Evolutionary conservation across 1,140 invertebrate genomes (phyloP), one percentile per base, ranked within the genome.

Genomic region (Sinella curviseta): DNA sequence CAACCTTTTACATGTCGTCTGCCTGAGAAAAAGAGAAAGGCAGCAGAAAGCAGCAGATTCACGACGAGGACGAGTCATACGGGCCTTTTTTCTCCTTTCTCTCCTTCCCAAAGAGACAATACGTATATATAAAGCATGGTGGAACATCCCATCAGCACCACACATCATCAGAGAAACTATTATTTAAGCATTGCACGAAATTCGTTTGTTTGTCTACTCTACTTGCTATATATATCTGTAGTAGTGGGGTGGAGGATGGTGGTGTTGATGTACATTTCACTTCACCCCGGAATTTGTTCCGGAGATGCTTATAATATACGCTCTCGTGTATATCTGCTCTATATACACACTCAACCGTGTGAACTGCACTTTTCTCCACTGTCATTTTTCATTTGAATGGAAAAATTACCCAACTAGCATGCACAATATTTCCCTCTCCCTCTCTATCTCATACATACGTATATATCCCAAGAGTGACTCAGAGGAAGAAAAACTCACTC

Each of bases 1-100:
- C 81, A 80, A 80, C 81, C 81, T 80, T 82, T 82, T 77, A 39
- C 81, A 76, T 82, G 81, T 82, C 34, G 34, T 24, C n/a, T 67
- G 60, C n/a, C 24, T 74, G 70, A 12, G 4, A 67, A 24, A 30
- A 24, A 26, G n/a, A n/a, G n/a, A n/a, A n/a, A n/a, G n/a, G n/a
- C n/a, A n/a, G n/a, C n/a, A n/a, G n/a, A 26, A 67, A 26, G 12
- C 60, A 14, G 30, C 60, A 26, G 60, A 67, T 67, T 67, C 30
- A 48, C 39, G n/a, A n/a, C n/a, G n/a, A n/a, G n/a, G 39, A 48
- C 39, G 17, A 48, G n/a, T n/a, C n/a, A n/a, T n/a, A n/a, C n/a
- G n/a, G 39, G 4, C 39, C 39, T 48, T 48, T 48, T 48, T 48
- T 48, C 39, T 17, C 39, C 17, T 48, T 48, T 48, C 17, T 17